These are phyloP conservation scores for Noctilio leporinus DNA, from an alignment of 2,113 vertebrate genomes.

Conservation along the genomic window DNA sequence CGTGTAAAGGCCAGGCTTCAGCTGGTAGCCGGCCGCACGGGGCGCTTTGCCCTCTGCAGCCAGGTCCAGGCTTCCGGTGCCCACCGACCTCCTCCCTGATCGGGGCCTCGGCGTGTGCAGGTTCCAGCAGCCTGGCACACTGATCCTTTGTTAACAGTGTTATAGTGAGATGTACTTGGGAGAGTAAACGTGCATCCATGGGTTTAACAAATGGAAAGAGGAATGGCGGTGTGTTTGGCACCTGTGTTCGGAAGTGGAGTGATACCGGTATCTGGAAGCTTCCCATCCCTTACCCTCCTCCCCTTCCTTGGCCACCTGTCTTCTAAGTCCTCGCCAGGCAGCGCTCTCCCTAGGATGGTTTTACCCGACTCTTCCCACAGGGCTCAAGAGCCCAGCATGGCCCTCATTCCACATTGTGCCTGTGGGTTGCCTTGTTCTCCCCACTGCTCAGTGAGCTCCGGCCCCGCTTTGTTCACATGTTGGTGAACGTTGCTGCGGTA, in stretches of 20 bases:
- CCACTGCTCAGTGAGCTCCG: neutral
- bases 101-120: neutral
- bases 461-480: neutral
- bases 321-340: neutral
- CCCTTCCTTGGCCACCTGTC: neutral
- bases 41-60: fast-evolving
- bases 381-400: neutral
- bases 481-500: fast-evolving
- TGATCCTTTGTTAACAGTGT: neutral
- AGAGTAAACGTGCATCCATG: fast-evolving
- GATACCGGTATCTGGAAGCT: neutral
- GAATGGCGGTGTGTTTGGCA: neutral
- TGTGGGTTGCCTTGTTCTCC: neutral
- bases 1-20: no score
- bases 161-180: neutral
- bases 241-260: neutral
- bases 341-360: neutral
- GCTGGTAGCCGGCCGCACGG: fast-evolving
- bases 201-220: neutral
- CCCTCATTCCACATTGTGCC: neutral
- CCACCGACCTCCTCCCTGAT: neutral
- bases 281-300: fast-evolving
- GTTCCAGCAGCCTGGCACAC: neutral
- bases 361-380: neutral
- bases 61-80: neutral